Base-by-base conservation (phyloP, 2,888 invertebrate genomes). In the Ophonus ardosiacus region DNA sequence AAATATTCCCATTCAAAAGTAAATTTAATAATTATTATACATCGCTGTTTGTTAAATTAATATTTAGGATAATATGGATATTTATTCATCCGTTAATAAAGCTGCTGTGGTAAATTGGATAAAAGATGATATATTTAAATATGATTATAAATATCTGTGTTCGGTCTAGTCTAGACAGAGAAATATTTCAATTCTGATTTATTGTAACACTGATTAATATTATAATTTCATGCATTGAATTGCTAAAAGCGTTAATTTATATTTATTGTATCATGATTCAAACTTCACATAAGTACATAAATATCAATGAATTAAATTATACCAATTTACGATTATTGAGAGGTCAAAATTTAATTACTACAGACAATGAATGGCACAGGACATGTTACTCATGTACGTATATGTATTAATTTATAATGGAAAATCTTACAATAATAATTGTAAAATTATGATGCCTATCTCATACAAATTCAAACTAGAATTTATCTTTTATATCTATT, bases 191-290 rank as follows among this genome's bases (percentile, higher is more conserved):
- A 18, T 63, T 63, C 10, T 21, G 63, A 63, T 63, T 63, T 63
- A 63, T 63, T 18, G 21, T 21, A 21, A 21, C 24, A 63, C 7
- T 21, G 63, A 63, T 63, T 63, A 63, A 24, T 63, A 63, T 63
- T 24, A 63, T 63, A 63, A 63, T 63, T 63, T 63, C 24, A 13
- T 24, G 63, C 63, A 63, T 21, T 63, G 63, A 21, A 63, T 63
- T 21, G 63, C 63, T 5, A 13, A 8, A 18, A 63, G 63, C 63
- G 63, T 24, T 63, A 63, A 63, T 21, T 63, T 63, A 63, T 21
- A 63, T 63, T 63, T 63, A 63, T 63, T 63, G 24, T 63, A 3
- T 63, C 21, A 24, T 7, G 63, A 8, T 63, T 17, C 3, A 63
- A 21, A 63, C 21, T 63, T 7, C 63, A 63, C 13, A 63, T 8